phyloP scores from a whole-genome alignment of 2,113 vertebrate genomes.

The Tenebrosternarchus preto region DNA sequence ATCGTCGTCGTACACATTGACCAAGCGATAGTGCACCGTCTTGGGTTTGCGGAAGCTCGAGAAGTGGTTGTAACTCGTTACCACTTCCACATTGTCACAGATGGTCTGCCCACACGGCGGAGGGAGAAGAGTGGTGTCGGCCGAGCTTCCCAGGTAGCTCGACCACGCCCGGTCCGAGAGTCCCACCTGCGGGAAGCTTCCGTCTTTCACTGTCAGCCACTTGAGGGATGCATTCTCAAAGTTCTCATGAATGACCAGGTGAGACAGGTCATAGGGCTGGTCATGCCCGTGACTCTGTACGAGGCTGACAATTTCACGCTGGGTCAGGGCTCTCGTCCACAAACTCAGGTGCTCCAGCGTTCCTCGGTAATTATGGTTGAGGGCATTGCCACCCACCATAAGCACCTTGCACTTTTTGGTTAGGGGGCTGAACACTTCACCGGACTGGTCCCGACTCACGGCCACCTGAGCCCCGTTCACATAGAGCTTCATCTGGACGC shows the following conservation, averaged over 20 bases:
- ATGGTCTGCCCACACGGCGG: slow-evolving; percentile 93
- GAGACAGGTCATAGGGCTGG: slow-evolving; percentile 79
- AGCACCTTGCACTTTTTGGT: slow-evolving; percentile 95
- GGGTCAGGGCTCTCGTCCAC: slow-evolving; percentile 86
- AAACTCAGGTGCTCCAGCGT: slow-evolving; percentile 85
- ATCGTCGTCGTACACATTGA: slow-evolving; percentile 86
- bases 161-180: slow-evolving; percentile 54
- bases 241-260: slow-evolving; percentile 89
- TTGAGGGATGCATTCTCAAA: slow-evolving; percentile 85
- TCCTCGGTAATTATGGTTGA: slow-evolving; percentile 93
- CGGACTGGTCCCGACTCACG: slow-evolving; percentile 88
- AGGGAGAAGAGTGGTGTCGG: slow-evolving; percentile 87
- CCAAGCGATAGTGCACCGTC: slow-evolving; percentile 88
- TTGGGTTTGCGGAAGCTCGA: slow-evolving; percentile 85
- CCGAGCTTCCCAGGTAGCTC: slow-evolving; percentile 68
- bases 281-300: slow-evolving; percentile 75
- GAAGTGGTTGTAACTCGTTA: slow-evolving; percentile 88
- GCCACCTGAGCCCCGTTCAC: slow-evolving; percentile 93
- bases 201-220: slow-evolving; percentile 93
- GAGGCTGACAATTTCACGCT: slow-evolving; percentile 85
- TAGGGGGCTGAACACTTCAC: slow-evolving; percentile 90
- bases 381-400: slow-evolving; percentile 90
- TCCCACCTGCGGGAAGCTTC: slow-evolving; percentile 81
- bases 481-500: slow-evolving; percentile 89
- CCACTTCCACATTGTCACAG: slow-evolving; percentile 89